Base-by-base conservation (phyloP, 2,888 invertebrate genomes). In the Conchocele bisecta region DNA sequence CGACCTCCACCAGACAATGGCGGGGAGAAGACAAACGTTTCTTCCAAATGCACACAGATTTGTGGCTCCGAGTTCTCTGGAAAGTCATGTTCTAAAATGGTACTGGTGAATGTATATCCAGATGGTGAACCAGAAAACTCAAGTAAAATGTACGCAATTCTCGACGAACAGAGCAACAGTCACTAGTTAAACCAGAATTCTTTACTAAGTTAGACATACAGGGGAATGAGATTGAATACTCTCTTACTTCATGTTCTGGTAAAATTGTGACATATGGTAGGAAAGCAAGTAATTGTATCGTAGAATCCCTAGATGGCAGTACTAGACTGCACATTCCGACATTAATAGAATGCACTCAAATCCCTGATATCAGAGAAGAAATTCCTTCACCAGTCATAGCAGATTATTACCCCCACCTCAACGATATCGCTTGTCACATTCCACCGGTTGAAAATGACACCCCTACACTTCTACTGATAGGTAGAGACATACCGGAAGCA, bases 321-420 rank as follows among this genome's bases (percentile, higher is more conserved):
- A 13, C 11, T 0, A 26, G 33, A 11, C 15, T 74, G 2, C 59
- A 67, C 15, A 46, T 74, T 11, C 79, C 74, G 6, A 48, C 50
- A 13, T 15, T 78, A 2, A 60, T 74, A 13, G 79, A 79, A 50
- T 76, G 81, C 51, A 29, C 70, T 26, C 9, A 66, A 2, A 75
- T 77, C 5, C 77, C 71, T 17, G 37, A 69, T 26, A 26, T 35
- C 29, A 48, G 65, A 20, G n/a, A 46, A 15, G 75, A 74, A 37
- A 76, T 79, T 44, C 67, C 74, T 15, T 81, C 77, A 7, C 68
- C 68, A 13, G 71, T 77, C 0, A 53, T 81, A 9, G 72, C 75
- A 1, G 3, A 4, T 9, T 33, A 46, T 20, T 56, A 73, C 39
- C 2, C 51, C 15, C 73, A 81, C 44, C 41, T 81, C 9, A 17